These are phyloP conservation scores for Dorcus hopei DNA, from an alignment of 2,888 invertebrate species.

Conservation along the genomic window DNA sequence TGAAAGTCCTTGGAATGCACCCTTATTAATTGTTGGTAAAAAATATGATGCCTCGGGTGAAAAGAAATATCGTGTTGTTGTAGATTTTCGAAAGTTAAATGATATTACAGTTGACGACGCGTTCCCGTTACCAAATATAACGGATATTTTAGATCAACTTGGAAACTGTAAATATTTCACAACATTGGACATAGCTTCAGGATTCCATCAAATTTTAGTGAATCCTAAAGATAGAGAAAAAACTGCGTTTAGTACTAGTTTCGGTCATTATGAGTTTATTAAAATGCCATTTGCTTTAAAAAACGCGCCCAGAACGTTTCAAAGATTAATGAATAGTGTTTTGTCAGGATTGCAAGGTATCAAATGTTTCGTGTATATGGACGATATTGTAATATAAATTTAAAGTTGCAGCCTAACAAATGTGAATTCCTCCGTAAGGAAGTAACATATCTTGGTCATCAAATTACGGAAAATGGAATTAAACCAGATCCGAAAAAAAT, in stretches of 20 bases:
- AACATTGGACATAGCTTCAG: too few species aligned
- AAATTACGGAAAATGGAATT: slow-evolving; percentile 29
- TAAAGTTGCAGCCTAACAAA: slow-evolving; percentile 23
- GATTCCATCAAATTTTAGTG: slow-evolving; percentile 8
- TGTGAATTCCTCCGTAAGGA: slow-evolving; percentile 25
- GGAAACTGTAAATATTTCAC: slow-evolving; percentile 6
- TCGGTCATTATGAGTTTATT: slow-evolving; percentile 30
- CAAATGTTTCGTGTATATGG: slow-evolving; percentile 26
- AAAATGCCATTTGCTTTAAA: slow-evolving; percentile 33
- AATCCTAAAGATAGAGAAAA: slow-evolving; percentile 28
- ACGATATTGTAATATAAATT: slow-evolving; percentile 26
- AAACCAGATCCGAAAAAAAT: slow-evolving; percentile 28
- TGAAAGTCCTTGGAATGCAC: too few species aligned
- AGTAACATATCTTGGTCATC: slow-evolving; percentile 36
- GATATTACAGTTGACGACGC: too few species aligned
- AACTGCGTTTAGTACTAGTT: slow-evolving; percentile 33
- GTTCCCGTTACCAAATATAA: too few species aligned
- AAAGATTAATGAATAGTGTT: slow-evolving; percentile 26
- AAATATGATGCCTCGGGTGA: too few species aligned
- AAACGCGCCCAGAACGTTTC: slow-evolving; percentile 30
- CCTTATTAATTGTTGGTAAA: slow-evolving; percentile 9
- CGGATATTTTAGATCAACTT: slow-evolving; percentile 39
- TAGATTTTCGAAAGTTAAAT: too few species aligned
- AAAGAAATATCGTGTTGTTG: too few species aligned
- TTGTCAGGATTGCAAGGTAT: slow-evolving; percentile 16